Evolutionary conservation across 2,113 vertebrate species (phyloP), one percentile per base, ranked within the genome.

Genomic region (Odocoileus hemionus): DNA sequence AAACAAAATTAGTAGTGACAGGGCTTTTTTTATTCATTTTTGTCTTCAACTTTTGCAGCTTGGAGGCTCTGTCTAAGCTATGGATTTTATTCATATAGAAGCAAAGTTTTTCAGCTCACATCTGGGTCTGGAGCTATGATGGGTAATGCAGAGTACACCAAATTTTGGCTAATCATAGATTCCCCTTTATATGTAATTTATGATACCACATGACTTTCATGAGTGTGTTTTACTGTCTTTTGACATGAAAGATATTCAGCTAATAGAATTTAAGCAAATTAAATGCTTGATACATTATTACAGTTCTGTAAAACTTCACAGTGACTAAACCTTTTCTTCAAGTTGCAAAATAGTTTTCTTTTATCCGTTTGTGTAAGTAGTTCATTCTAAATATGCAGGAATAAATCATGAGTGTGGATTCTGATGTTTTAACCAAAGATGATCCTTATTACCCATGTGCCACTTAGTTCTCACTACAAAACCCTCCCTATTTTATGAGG

Each of bases 241-340:
- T 98, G 92, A 97, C 92, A 96, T 92, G 96, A 90, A 83, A 96
- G 78, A 90, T 84, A 97, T 92, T 92, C 98, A 90, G 19, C 96
- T 97, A 98, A 97, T 95, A 91, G 94, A 79, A 97, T 94, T 96
- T 92, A 88, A 97, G 84, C 61, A 97, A 97, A 98, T 98, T 95
- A 97, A 97, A 88, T 98, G 54, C 70, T 96, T 52, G 19, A 96
- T 88, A 30, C 25, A 23, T 96, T 98, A 97, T 96, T 97, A 89
- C 61, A 97, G 82, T 97, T 57, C 97, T 89, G 45, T 16, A 74
- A 96, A 97, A 80, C 96, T 98, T 98, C 55, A 86, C 89, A 79
- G 52, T 78, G 78, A 54, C 88, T 95, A 47, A 84, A 91, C 95
- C 36, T 94, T 89, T 70, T 97, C 97, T 64, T 93, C 86, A 93